Evolutionary conservation across 2,797 vertebrate species (phyloP).

Genomic region (Lutjanus argentimaculatus): DNA sequence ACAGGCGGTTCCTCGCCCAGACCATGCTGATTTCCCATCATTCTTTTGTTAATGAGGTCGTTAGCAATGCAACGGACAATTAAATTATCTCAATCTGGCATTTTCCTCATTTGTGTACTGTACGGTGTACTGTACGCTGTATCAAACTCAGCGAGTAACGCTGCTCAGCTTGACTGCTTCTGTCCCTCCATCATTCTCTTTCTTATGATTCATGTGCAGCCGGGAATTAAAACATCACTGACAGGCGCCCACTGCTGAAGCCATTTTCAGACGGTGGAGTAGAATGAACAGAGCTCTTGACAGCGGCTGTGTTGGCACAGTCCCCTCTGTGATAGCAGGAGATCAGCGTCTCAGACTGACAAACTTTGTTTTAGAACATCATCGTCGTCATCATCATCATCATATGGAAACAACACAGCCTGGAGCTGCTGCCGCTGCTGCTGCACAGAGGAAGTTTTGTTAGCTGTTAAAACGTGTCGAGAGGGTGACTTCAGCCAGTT

Average conservation of each 20-base stretch:
- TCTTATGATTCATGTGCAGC: conserved; percentile 26
- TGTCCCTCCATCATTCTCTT: conserved; percentile 7
- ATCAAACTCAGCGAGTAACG: conserved; percentile 17
- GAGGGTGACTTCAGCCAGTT: conserved; percentile 80
- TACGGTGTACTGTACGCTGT: conserved; percentile 47
- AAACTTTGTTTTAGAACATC: conserved; percentile 64
- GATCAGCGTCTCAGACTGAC: conserved; percentile 47
- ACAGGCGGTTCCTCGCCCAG: conserved; percentile 80
- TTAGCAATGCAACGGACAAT: conserved; percentile 87
- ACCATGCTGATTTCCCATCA: conserved; percentile 85
- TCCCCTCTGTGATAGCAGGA: conserved; percentile 51
- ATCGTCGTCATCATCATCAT: conserved; percentile 7
- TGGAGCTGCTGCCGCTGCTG: conserved; percentile 52
- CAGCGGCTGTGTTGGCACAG: conserved; percentile 33
- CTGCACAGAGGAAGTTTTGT: conserved; percentile 73
- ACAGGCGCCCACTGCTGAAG: conserved; percentile 37
- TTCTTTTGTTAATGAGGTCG: conserved; percentile 87
- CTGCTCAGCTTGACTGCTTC: conserved; percentile 13
- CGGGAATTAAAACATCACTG: conserved; percentile 48
- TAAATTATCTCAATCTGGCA: conserved; percentile 83
- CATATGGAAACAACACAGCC: conserved; percentile 59
- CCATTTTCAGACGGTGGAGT: conserved; percentile 48
- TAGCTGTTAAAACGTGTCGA: conserved; percentile 72
- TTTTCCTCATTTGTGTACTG: conserved; percentile 73
- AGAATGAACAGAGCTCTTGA: conserved; percentile 59